A percentile compares a stretch with the other conserved stretches of the same genome.
Evolutionary conservation across 2,888 invertebrate genomes (phyloP).

Genomic region (Pardosa pseudoannulata): DNA sequence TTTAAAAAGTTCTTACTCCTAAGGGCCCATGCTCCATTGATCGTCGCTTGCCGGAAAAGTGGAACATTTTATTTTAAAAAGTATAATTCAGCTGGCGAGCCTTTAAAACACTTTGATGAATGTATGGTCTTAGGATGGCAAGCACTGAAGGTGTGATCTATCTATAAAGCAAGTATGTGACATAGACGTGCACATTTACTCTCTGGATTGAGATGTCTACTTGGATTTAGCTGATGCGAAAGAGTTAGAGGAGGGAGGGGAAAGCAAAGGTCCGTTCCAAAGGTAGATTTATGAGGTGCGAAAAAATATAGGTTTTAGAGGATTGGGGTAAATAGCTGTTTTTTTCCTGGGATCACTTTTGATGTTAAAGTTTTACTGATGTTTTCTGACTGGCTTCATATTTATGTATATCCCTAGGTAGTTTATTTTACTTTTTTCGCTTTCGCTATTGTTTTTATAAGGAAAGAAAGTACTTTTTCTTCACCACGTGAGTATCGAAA

Average conservation of each 20-base stretch:
- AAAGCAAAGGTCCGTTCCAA: conserved; percentile 42
- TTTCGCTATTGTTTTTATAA: conserved; percentile 48
- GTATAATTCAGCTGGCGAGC: conserved; percentile 27
- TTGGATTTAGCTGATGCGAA: conserved; percentile 57
- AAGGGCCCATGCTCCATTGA: background rate
- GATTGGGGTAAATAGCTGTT: conserved; percentile 67
- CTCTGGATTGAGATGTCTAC: conserved; percentile 34
- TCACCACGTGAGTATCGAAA: background rate
- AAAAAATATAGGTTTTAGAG: conserved; percentile 57
- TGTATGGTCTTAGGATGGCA: conserved; percentile 35
- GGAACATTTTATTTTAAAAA: conserved; percentile 27
- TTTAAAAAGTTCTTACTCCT: no score
- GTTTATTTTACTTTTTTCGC: conserved; percentile 28
- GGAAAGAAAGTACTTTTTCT: conserved; percentile 6
- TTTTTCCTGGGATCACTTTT: conserved; percentile 35
- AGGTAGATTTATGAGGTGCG: conserved; percentile 64
- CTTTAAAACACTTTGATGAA: conserved; percentile 61
- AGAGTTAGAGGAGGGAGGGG: conserved; percentile 49
- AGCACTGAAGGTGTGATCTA: conserved; percentile 17
- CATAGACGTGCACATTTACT: conserved; percentile 52
- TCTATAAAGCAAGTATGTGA: conserved; percentile 37
- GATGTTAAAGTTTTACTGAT: conserved; percentile 56
- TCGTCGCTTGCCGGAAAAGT: background rate
- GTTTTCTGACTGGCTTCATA: conserved; percentile 63
- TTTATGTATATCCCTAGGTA: conserved; percentile 54